Conservation (phyloP, 2,113 vertebrate genomes). For the Silurus meridionalis region DNA sequence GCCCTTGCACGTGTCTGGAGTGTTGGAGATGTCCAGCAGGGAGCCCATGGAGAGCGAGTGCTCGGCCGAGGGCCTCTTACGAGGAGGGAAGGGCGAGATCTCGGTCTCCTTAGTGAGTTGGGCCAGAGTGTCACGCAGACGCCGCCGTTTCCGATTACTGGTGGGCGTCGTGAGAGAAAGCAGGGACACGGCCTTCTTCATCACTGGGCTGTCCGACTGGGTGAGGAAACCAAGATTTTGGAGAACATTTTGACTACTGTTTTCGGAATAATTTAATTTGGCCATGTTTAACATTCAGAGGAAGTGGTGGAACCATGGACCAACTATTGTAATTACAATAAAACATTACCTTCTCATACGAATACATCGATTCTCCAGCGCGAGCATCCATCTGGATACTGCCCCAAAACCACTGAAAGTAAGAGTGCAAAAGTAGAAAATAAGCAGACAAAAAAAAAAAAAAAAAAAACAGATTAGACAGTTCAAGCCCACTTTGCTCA, state of each 20-base stretch:
- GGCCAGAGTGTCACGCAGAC: conserved; percentile 88
- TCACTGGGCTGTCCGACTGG: conserved; percentile 86
- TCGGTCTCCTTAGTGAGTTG: conserved; percentile 91
- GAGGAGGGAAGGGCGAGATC: conserved; percentile 88
- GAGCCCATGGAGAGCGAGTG: conserved; percentile 91
- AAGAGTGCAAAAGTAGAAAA: background rate
- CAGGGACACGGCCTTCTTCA: conserved; percentile 92
- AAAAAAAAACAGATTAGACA: conserved; percentile 14
- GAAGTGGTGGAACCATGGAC: background rate
- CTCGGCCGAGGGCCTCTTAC: conserved; percentile 90
- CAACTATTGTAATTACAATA: no score
- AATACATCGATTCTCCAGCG: conserved; percentile 95
- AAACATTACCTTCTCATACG: conserved; percentile 87
- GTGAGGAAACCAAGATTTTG: background rate
- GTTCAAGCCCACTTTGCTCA: background rate
- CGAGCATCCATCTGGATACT: conserved; percentile 99
- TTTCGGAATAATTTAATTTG: background rate
- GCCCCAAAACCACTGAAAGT: conserved; percentile 96
- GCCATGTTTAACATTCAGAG: background rate
- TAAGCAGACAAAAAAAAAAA: background rate
- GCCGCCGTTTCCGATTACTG: conserved; percentile 89
- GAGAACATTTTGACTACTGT: background rate
- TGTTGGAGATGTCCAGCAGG: conserved; percentile 94
- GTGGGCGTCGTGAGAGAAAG: conserved; percentile 92
- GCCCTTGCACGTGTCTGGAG: conserved; percentile 82